phyloP scores from a whole-genome alignment of 2,888 invertebrate genomes.

The Tetramorium bicarinatum region DNA sequence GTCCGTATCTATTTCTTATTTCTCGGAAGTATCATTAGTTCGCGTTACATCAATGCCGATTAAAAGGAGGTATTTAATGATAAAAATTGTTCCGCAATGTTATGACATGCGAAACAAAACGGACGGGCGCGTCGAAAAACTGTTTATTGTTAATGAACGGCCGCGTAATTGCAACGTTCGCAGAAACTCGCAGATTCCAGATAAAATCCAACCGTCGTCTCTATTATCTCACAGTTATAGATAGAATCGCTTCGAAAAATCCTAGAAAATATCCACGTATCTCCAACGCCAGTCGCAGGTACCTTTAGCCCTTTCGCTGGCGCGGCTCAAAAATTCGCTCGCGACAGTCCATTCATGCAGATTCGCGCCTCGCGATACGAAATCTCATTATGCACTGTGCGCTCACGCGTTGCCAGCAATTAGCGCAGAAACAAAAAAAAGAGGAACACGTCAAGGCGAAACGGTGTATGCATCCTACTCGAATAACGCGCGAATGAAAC shows the following conservation, averaged over 20 bases:
- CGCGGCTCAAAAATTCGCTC: background rate
- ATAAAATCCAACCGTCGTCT: background rate
- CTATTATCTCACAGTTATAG: slow-evolving; percentile 1
- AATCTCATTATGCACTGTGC: background rate
- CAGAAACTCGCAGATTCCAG: slow-evolving; percentile 15
- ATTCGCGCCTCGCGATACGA: background rate
- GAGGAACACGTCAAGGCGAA: slow-evolving; percentile 46
- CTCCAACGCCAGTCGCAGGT: background rate
- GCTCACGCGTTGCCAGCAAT: slow-evolving; percentile 10
- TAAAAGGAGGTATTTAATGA: slow-evolving; percentile 9
- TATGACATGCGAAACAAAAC: slow-evolving; percentile 8
- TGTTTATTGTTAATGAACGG: slow-evolving; percentile 12
- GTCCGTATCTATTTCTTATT: background rate
- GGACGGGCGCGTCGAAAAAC: slow-evolving; percentile 22
- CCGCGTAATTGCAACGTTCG: background rate
- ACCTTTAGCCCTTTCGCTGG: too few relatives aligned
- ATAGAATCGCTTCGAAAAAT: background rate
- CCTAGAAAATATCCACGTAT: background rate
- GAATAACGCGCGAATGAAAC: slow-evolving; percentile 27
- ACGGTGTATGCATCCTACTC: slow-evolving; percentile 35
- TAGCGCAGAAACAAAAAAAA: slow-evolving; percentile 17
- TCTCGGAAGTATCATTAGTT: slow-evolving; percentile 15
- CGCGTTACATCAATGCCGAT: slow-evolving; percentile 10
- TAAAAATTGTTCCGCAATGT: slow-evolving; percentile 26
- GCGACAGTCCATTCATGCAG: background rate